Evolutionary conservation across 2,113 vertebrate genomes (phyloP).

Genomic region (Oryzias curvinotus): DNA sequence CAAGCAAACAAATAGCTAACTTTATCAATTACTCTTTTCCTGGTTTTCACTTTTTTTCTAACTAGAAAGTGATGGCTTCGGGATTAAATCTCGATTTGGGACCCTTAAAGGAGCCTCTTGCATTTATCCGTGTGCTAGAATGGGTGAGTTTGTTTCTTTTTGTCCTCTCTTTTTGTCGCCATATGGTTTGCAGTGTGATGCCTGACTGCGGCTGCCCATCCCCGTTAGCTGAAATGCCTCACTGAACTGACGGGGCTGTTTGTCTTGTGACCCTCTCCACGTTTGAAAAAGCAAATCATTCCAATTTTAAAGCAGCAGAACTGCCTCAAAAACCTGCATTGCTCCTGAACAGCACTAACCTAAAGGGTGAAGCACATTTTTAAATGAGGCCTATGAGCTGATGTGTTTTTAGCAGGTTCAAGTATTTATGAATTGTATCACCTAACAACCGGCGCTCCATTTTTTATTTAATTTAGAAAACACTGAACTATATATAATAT

Average conservation of each 20-base stretch:
- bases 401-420: neutral
- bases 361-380: neutral
- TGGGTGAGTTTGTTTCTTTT: conserved; percentile 81
- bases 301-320: conserved; percentile 12
- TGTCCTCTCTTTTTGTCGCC: neutral
- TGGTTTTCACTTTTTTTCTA: neutral
- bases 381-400: neutral
- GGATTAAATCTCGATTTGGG: conserved; percentile 79
- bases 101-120: conserved; percentile 88
- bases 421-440: too few species aligned
- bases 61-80: conserved; percentile 68
- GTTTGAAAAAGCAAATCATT: conserved; percentile 7
- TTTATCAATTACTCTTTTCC: rapidly evolving
- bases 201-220: neutral
- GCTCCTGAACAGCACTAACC: neutral
- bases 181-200: conserved; percentile 9
- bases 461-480: too few species aligned
- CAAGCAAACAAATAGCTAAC: conserved; percentile 1
- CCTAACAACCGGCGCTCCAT: too few species aligned
- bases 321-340: conserved; percentile 22
- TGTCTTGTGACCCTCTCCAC: conserved; percentile 54
- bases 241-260: conserved; percentile 32
- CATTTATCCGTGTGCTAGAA: conserved; percentile 89
- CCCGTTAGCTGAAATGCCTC: neutral
- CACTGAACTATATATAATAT: too few species aligned